Base-by-base conservation (phyloP, 2,888 invertebrate species). In the Erebia ligea region DNA sequence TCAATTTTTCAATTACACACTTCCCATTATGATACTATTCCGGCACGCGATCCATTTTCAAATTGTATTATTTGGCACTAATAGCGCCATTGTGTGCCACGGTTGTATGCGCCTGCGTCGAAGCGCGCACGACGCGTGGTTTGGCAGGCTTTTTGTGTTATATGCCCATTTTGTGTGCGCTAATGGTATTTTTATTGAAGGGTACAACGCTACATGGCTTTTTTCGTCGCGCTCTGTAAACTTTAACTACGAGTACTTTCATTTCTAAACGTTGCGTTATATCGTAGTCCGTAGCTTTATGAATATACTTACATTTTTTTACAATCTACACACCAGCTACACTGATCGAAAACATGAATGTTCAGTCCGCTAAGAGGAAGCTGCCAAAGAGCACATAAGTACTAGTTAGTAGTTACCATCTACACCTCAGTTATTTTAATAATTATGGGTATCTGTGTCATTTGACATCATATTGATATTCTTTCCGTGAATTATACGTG, bases 81-180 rank as follows among this genome's bases (percentile, higher is more conserved):
- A 50, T 50, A 8, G 50, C 50, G 77, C 72, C 79, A 6, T 57
- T 8, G 10, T 9, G 5, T 34, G 58, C 34, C 83, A 88, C 25
- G 25, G 25, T 80, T 89, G 85, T 84, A 80, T 84, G 88, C 84
- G 84, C 80, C 83, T 76, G 84, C 87, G 84, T 82, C 83, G 67
- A 72, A 58, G 63, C 50, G 63, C 21, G 17, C 50, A 21, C 25
- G 63, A 50, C 21, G 63, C 63, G 63, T 62, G 21, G 25, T 25
- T 63, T 25, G 25, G 25, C 45, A 21, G 48, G 21, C 25, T 52
- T 52, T 62, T 48, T 62, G 15, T 62, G 21, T 40, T n/a, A 59
- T 61, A 63, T 63, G 50, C 45, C 63, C 19, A n/a, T 52, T 63
- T 34, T 52, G 34, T 63, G 63, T 34, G 25, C 52, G 63, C 9